phyloP scores from a whole-genome alignment of 2,888 invertebrate genomes.

The Globia sparganii region DNA sequence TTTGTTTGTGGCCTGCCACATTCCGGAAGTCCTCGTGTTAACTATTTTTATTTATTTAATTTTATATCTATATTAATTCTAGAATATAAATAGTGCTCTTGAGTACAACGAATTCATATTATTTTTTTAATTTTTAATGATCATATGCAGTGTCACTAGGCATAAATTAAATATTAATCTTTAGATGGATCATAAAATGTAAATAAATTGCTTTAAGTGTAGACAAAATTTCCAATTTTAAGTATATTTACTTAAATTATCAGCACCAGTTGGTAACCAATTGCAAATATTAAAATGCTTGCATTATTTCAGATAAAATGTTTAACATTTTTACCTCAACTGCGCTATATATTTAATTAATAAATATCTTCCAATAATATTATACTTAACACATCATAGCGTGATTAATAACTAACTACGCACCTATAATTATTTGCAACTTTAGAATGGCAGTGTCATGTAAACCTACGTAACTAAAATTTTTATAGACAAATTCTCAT shows the following conservation, averaged over 20 bases:
- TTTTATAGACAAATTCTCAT: slow-evolving; percentile 38
- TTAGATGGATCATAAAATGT: slow-evolving; percentile 19
- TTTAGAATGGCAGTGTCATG: slow-evolving; percentile 78
- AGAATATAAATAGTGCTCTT: slow-evolving; percentile 56
- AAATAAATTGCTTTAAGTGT: slow-evolving; percentile 21
- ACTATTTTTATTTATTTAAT: slow-evolving; percentile 25
- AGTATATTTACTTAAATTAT: slow-evolving; percentile 50
- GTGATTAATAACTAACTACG: slow-evolving; percentile 67
- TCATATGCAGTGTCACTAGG: slow-evolving; percentile 42
- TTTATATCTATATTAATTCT: slow-evolving; percentile 28
- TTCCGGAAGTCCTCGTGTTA: slow-evolving; percentile 66
- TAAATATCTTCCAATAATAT: slow-evolving; percentile 41
- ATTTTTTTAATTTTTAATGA: slow-evolving; percentile 24
- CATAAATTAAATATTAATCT: slow-evolving; percentile 24
- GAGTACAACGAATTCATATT: slow-evolving; percentile 30
- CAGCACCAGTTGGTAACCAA: slow-evolving; percentile 65
- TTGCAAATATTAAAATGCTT: slow-evolving; percentile 38
- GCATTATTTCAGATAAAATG: slow-evolving; percentile 46
- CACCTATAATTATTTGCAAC: slow-evolving; percentile 69
- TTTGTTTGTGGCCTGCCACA: slow-evolving; percentile 74
- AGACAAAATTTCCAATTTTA: slow-evolving; percentile 16
- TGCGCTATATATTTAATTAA: slow-evolving; percentile 22
- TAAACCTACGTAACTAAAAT: slow-evolving; percentile 64
- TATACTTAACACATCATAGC: slow-evolving; percentile 52
- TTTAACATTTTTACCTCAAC: slow-evolving; percentile 54